Evolutionary conservation across 2,888 invertebrate species (phyloP).

Genomic region (Platerodrilus igneus): DNA sequence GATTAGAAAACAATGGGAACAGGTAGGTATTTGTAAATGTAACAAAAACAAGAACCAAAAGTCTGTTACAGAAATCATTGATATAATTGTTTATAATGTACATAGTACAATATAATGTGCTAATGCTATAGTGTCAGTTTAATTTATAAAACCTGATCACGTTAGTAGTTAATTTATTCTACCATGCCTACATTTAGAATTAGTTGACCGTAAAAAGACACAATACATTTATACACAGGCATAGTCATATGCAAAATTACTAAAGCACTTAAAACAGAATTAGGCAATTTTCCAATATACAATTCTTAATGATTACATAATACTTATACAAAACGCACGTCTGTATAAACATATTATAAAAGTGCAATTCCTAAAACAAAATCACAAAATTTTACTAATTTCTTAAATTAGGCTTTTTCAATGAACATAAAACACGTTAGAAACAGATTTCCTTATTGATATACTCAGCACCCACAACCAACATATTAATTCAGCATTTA

Average conservation of each 20-base stretch:
- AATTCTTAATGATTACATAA: too few species aligned
- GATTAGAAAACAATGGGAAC: too few species aligned
- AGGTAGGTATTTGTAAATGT: too few species aligned
- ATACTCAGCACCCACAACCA: too few species aligned
- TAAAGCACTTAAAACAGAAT: constrained; percentile 17
- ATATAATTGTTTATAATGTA: constrained; percentile 46
- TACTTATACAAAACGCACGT: neutral
- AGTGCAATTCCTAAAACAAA: too few species aligned
- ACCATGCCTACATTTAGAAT: constrained; percentile 32
- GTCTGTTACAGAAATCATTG: too few species aligned
- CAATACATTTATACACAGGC: constrained; percentile 33
- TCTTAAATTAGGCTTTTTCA: too few species aligned
- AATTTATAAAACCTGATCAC: constrained; percentile 45
- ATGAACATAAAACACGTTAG: too few species aligned
- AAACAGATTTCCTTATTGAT: too few species aligned
- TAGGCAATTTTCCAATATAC: constrained; percentile 9
- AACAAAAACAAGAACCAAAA: too few species aligned
- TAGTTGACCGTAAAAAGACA: constrained; percentile 33
- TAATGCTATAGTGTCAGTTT: constrained; percentile 42
- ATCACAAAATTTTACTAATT: too few species aligned
- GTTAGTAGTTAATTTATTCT: constrained; percentile 37
- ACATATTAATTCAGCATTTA: too few species aligned
- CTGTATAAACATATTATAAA: neutral
- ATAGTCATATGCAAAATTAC: constrained; percentile 14
- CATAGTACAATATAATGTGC: constrained; percentile 48